Percentiles rank a stretch among this genome's conserved stretches.
Conservation (phyloP, 1,140 invertebrate species). For the Philotrypesis tridentata region DNA sequence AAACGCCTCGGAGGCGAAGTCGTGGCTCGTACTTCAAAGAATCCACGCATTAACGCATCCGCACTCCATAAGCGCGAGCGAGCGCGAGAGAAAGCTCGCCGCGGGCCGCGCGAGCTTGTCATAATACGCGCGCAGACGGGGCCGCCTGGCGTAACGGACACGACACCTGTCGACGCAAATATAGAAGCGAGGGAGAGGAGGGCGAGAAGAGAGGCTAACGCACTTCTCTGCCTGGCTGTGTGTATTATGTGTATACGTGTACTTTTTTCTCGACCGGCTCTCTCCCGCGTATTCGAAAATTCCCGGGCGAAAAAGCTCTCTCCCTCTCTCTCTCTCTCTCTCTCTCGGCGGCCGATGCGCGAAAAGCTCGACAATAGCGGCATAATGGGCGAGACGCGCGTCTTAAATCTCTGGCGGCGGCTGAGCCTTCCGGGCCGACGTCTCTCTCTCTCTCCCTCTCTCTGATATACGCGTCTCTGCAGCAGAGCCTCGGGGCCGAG, state of each 20-base stretch:
- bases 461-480: too few relatives aligned
- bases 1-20: neutral
- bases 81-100: too few relatives aligned
- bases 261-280: too few relatives aligned
- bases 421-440: neutral
- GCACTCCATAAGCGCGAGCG: neutral
- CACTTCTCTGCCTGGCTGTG: too few relatives aligned
- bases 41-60: neutral
- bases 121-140: neutral
- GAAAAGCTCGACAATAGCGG: constrained; percentile 15
- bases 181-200: neutral
- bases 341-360: too few relatives aligned
- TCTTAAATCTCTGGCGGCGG: neutral
- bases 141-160: neutral
- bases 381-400: neutral
- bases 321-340: too few relatives aligned
- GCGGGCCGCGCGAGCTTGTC: neutral
- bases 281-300: neutral
- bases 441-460: too few relatives aligned
- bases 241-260: too few relatives aligned
- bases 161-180: neutral
- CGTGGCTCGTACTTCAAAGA: neutral
- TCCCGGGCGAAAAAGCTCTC: neutral
- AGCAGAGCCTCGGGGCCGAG: too few relatives aligned
- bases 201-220: too few relatives aligned